A percentile compares a stretch with the other conserved stretches of the same genome.
phyloP scores from a whole-genome alignment of 2,888 invertebrate species.

The Artemia sinica region DNA sequence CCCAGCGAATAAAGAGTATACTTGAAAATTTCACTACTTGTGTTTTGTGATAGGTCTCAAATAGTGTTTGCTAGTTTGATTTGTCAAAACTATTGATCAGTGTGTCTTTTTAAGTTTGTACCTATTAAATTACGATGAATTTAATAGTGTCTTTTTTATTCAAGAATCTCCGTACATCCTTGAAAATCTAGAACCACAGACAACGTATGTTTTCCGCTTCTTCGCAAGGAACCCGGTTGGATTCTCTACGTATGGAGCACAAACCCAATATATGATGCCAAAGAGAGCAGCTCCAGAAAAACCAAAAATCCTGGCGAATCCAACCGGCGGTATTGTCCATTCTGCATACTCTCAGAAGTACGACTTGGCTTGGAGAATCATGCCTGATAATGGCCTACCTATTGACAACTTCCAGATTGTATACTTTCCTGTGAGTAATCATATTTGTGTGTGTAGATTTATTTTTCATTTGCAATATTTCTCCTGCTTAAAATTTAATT shows the following conservation, averaged over 20 bases:
- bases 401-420: constrained; percentile 63
- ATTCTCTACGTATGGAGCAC: constrained; percentile 1
- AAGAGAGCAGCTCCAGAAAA: not conserved
- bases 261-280: not conserved
- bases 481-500: no score
- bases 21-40: no score
- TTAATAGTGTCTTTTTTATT: not conserved
- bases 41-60: no score
- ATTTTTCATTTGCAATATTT: no score
- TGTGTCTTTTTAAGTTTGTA: no score
- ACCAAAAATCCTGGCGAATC: not conserved
- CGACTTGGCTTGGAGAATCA: not conserved
- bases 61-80: no score
- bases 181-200: constrained; percentile 57
- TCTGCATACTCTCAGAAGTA: constrained; percentile 1
- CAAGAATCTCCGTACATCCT: constrained; percentile 57
- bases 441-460: no score
- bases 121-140: no score
- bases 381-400: not conserved
- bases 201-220: not conserved
- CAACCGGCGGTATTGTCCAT: not conserved
- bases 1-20: no score
- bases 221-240: not conserved
- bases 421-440: constrained; percentile 51
- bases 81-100: no score